Base-by-base conservation (phyloP, 2,888 invertebrate species). In the Labia minor region DNA sequence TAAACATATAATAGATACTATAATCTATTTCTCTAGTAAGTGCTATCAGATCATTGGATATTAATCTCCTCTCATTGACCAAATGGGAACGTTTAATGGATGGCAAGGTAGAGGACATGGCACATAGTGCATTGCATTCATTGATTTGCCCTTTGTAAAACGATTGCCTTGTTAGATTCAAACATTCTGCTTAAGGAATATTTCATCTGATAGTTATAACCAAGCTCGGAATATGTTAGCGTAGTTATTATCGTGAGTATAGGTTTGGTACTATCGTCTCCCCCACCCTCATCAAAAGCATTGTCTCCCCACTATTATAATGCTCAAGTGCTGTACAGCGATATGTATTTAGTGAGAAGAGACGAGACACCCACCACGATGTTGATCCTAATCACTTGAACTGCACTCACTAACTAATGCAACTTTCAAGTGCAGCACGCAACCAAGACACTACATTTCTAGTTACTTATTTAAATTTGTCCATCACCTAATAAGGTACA, bases 131-230 rank as follows among this genome's bases (percentile, higher is more conserved):
- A 26, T 6, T 49, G 49, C 49, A 49, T n/a, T n/a, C n/a, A n/a
- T 49, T 49, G 49, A 49, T 49, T 49, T 49, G 49, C 14, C 49
- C n/a, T 4, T 3, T 8, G 14, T 49, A 49, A 11, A 49, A 3
- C 49, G 49, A 49, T 49, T 49, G 49, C 16, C 49, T 49, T 49
- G 49, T 49, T 11, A n/a, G 16, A 49, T 14, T 14, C 2, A 49
- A 16, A 49, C n/a, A 49, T 49, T 49, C 49, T 49, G 49, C 49
- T 49, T 49, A 49, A 49, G 49, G 49, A 49, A 49, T 49, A 49
- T 49, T 49, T 14, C 49, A 49, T 49, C 49, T n/a, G 49, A 49
- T 49, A 49, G 49, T 49, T 49, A 49, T 49, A 49, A 8, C 3
- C 14, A 49, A 49, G n/a, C 3, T 14, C 49, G n/a, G 16, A 49